phyloP scores from a whole-genome alignment of 2,113 vertebrate genomes.

The Peromyscus maniculatus region DNA sequence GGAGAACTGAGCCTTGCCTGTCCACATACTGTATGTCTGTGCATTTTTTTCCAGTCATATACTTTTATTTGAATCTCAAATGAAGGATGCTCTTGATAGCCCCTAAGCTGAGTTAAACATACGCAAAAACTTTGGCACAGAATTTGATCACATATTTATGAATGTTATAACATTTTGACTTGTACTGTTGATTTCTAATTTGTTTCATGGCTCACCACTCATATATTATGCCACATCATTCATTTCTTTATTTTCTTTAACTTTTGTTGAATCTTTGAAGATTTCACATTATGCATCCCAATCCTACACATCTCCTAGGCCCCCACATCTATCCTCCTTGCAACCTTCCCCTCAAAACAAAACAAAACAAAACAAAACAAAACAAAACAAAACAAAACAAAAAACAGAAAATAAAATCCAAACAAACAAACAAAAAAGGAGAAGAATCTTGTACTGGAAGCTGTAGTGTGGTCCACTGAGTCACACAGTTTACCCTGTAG shows the following conservation, averaged over 20 bases:
- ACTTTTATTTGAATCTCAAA: not conserved
- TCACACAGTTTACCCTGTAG: too few species aligned
- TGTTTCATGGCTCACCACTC: not conserved
- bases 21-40: accelerated
- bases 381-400: too few species aligned
- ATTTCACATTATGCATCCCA: too few species aligned
- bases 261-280: too few species aligned
- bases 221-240: not conserved
- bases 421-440: too few species aligned
- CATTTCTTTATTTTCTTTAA: not conserved
- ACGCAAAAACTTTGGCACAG: not conserved
- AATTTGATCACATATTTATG: not conserved
- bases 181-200: not conserved
- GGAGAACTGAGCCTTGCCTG: accelerated
- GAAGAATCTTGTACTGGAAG: too few species aligned
- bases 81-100: not conserved
- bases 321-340: too few species aligned
- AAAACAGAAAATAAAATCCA: too few species aligned
- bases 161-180: not conserved
- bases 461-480: too few species aligned
- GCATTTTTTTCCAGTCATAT: not conserved
- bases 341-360: too few species aligned
- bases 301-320: too few species aligned
- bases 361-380: too few species aligned
- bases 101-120: not conserved